Evolutionary conservation across 2,113 vertebrate species (phyloP).

Genomic region (Oncorhynchus mykiss): DNA sequence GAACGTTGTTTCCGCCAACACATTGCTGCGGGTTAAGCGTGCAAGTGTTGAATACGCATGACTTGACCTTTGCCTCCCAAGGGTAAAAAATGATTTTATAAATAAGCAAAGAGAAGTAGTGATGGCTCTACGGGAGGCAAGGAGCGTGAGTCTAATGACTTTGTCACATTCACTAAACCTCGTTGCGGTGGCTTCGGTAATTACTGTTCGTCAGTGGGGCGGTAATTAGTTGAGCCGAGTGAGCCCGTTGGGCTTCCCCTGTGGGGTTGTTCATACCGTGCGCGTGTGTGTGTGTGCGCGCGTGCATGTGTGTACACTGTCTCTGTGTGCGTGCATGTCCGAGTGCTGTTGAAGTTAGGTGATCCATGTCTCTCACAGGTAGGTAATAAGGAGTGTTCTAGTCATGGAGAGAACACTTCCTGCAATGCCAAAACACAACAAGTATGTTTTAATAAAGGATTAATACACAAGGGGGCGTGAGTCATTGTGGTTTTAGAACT

Average conservation of each 20-base stretch:
- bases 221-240: constrained; percentile 69
- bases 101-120: constrained; percentile 12
- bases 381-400: constrained; percentile 37
- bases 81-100: background rate
- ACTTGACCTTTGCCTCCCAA: too few species aligned
- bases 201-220: constrained; percentile 71
- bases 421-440: constrained; percentile 63
- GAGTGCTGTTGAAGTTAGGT: constrained; percentile 4
- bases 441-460: background rate
- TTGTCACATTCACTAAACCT: constrained; percentile 75
- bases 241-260: constrained; percentile 69
- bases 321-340: constrained; percentile 2
- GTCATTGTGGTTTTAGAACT: too few species aligned
- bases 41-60: too few species aligned
- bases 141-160: constrained; percentile 71
- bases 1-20: too few species aligned
- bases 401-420: constrained; percentile 59
- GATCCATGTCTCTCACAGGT: constrained; percentile 42
- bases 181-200: constrained; percentile 66
- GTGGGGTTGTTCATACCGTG: constrained; percentile 46
- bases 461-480: too few species aligned
- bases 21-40: too few species aligned
- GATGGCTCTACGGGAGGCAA: constrained; percentile 60
- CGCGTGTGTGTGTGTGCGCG: constrained; percentile 36
- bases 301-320: constrained; percentile 16